Base-by-base conservation (phyloP, 2,888 invertebrate genomes). In the Stenichneumon culpator region DNA sequence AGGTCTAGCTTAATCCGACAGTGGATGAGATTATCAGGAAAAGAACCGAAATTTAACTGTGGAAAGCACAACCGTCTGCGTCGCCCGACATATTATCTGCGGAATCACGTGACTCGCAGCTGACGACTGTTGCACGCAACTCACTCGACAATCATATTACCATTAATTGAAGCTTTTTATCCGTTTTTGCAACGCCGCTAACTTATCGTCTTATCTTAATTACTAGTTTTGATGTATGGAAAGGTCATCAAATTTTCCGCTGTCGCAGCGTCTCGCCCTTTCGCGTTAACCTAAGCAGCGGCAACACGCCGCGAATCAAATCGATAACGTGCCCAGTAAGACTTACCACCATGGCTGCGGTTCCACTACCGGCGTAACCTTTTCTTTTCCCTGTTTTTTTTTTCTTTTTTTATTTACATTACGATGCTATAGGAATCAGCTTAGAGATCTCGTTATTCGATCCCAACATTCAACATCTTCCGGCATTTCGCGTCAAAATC, bases 251-350 rank as follows among this genome's bases (percentile, higher is more conserved):
- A 63, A 32, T 32, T 28, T 63, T 63, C 52, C 32, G 32, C 63
- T 32, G 32, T 60, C 60, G 60, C 60, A 60, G 60, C 60, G 60
- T 60, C 28, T 63, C 63, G 63, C 63, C 63, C 63, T 32, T 63
- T 32, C 63, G 63, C 63, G 63, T 63, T 63, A 28, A 63, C 63
- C 63, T 63, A 63, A 63, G 63, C 63, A 32, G 32, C 63, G 32
- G 63, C 63, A 63, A 63, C 63, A 63, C 63, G 63, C 16, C 63
- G n/a, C 16, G 63, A 63, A 63, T 63, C 63, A 32, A 32, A 63
- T 63, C 63, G 63, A 63, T 63, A 63, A 63, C 63, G 63, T 63
- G 28, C 28, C 16, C 63, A 63, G 28, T 32, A 63, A 22, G 60
- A 16, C 14, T 16, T 16, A 47, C 63, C 63, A 63, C 63, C 63